Percentiles rank a stretch among this genome's conserved stretches.
Evolutionary conservation across 1,140 invertebrate species (phyloP).

Genomic region (Pachyrhynchus sulphureomaculatus): DNA sequence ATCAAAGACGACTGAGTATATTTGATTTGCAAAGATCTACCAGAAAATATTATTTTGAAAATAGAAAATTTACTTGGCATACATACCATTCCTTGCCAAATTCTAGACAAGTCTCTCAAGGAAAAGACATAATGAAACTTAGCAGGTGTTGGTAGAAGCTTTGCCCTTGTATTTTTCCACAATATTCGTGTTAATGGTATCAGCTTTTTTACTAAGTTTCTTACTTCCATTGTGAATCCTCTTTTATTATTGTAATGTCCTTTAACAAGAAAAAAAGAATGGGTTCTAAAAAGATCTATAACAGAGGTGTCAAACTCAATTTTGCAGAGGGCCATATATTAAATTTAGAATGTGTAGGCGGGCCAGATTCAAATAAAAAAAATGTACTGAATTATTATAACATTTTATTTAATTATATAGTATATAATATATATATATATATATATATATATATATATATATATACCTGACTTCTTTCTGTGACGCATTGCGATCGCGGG

Average conservation of each 20-base stretch:
- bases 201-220: constrained; percentile 79
- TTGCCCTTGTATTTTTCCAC: constrained; percentile 82
- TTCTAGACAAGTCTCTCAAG: constrained; percentile 87
- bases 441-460: too few species aligned
- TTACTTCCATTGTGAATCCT: constrained; percentile 81
- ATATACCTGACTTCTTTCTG: too few species aligned
- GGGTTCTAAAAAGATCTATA: too few species aligned
- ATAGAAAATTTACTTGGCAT: not conserved
- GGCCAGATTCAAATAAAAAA: too few species aligned
- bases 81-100: constrained; percentile 91
- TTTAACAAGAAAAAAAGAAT: not conserved
- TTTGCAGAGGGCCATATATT: too few species aligned
- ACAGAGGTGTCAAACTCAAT: too few species aligned
- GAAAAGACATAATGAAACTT: constrained; percentile 98
- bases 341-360: too few species aligned
- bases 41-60: not conserved
- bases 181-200: constrained; percentile 84
- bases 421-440: too few species aligned
- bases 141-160: constrained; percentile 88
- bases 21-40: not conserved
- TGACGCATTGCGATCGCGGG: too few species aligned
- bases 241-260: constrained; percentile 48
- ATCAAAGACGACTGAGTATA: not conserved
- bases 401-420: too few species aligned
- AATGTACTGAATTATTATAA: too few species aligned